These are phyloP conservation scores for Tetranychus truncatus DNA, from an alignment of 2,888 invertebrate species.

Conservation along the genomic window DNA sequence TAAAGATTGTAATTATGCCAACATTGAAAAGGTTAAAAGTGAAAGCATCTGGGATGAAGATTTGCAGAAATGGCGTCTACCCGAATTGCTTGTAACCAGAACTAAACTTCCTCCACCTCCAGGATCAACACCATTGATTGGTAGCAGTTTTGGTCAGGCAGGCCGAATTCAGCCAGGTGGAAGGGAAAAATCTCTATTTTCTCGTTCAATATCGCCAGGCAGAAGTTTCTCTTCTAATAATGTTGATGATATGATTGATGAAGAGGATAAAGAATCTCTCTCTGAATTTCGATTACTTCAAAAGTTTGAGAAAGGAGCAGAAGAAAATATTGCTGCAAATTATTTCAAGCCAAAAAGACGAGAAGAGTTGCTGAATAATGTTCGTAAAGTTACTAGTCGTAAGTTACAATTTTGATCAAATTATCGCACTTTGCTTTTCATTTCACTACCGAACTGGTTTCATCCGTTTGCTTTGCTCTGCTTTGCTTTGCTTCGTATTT, in stretches of 20 bases:
- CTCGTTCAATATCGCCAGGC: background rate
- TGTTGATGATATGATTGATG: conserved; percentile 2
- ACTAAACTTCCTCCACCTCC: conserved; percentile 47
- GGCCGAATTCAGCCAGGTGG: conserved; percentile 7
- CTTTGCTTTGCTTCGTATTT: background rate
- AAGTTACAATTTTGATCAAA: background rate
- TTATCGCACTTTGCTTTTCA: background rate
- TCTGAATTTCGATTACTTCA: conserved; percentile 28
- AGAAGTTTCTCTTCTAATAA: conserved; percentile 8
- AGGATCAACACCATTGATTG: background rate
- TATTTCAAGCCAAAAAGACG: conserved; percentile 53
- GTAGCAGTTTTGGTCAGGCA: background rate
- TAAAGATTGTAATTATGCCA: conserved; percentile 54
- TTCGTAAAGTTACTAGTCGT: conserved; percentile 26
- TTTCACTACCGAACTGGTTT: background rate
- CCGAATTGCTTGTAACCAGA: conserved; percentile 45
- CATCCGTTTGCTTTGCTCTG: background rate
- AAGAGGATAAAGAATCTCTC: background rate
- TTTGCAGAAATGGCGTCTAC: conserved; percentile 48
- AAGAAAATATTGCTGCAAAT: conserved; percentile 47
- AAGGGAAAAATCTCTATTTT: background rate
- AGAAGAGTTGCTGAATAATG: conserved; percentile 42
- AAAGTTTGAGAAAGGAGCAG: conserved; percentile 40
- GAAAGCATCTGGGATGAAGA: conserved; percentile 58
- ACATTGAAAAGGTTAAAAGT: conserved; percentile 48